Conservation (phyloP, 2,797 vertebrate species). For the Enteromius anoplus region DNA sequence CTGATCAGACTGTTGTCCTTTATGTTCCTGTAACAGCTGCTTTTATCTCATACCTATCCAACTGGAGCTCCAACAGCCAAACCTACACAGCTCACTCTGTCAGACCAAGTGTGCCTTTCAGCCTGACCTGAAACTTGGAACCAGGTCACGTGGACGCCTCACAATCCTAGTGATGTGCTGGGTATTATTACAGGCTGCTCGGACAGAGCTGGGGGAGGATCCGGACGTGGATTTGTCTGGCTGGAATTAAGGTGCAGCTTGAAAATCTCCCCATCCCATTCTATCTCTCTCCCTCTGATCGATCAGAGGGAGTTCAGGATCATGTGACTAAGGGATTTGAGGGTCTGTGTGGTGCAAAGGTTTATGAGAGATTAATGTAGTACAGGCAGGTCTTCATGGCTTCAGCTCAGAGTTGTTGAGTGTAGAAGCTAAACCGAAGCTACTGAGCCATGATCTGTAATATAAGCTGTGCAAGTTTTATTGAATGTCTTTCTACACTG, state of each 20-base stretch:
- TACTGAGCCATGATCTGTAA: background rate
- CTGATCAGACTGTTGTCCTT: constrained; percentile 38
- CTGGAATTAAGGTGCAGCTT: constrained; percentile 10
- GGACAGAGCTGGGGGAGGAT: constrained; percentile 12
- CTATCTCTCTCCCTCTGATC: constrained; percentile 35
- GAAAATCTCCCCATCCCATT: background rate
- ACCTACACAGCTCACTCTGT: background rate
- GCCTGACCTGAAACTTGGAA: constrained; percentile 22
- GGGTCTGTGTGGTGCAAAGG: constrained; percentile 46
- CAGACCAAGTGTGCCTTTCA: background rate
- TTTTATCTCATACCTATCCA: constrained; percentile 23
- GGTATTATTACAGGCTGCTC: constrained; percentile 32
- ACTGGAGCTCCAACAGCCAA: constrained; percentile 11
- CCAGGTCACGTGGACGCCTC: background rate
- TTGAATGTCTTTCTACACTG: background rate
- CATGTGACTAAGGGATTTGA: constrained; percentile 50
- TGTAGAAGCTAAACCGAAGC: background rate
- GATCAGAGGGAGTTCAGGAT: constrained; percentile 59
- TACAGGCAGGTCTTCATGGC: constrained; percentile 60
- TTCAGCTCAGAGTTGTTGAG: constrained; percentile 53
- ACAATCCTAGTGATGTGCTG: constrained; percentile 26
- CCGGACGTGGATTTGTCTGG: constrained; percentile 16
- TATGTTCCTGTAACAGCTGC: constrained; percentile 17
- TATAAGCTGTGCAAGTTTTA: constrained; percentile 8
- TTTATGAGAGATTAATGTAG: constrained; percentile 58